Base-by-base conservation (phyloP, 2,888 invertebrate species). In the Ophion slaviceki region DNA sequence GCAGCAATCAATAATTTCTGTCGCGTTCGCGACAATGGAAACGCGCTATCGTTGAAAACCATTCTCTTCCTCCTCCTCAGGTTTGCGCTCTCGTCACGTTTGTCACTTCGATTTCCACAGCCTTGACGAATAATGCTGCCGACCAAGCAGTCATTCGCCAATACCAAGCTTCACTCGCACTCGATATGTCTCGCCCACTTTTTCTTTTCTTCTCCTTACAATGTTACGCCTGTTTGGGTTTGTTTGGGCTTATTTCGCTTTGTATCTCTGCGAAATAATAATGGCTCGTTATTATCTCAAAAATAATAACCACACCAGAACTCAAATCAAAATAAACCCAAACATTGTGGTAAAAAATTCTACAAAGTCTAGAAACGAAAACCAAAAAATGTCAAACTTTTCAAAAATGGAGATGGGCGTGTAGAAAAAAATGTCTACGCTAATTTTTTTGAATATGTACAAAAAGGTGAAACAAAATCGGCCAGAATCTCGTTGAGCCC, bases 31-130 rank as follows among this genome's bases (percentile, higher is more conserved):
- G 62, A 74, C 67, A 79, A 79, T 57, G 70, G 57, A 75, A 85
- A 81, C 68, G 78, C 82, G 72, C 82, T 85, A 85, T 85, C 85
- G 75, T 70, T 79, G 79, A 75, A 78, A 85, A 79, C 78, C 78
- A 85, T 74, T 79, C 85, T 74, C 47, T 47, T 47, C 66, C 66
- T 76, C 57, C 76, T 76, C 53, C 4, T 28, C 32, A 62, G 62
- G 62, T 71, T 72, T 47, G 47, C 47, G 14, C 62, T 71, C 79
- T 64, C 64, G 59, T 59, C 57, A 61, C 78, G 64, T 62, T 70
- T 45, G 47, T 53, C 45, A 74, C 64, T 72, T 78, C 72, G 47
- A 61, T 59, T 76, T 67, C 59, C 47, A 40, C 20, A 14, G 28
- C 24, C 47, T 36, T 45, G 45, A 61, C 45, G 61, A 59, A 71